Base-by-base conservation (phyloP, 2,113 vertebrate species). In the Mirza zaza region DNA sequence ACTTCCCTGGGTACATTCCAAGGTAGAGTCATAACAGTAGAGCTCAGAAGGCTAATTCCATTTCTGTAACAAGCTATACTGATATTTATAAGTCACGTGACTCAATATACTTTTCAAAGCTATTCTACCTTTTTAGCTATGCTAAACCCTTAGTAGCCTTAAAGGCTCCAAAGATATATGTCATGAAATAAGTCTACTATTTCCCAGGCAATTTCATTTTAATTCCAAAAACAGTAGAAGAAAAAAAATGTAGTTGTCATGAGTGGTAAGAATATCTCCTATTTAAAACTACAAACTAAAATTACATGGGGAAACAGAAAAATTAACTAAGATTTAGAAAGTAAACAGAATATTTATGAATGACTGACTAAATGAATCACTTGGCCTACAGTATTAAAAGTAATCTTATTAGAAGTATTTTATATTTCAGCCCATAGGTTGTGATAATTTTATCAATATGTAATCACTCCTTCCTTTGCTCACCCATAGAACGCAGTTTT, bases 171-270 rank as follows among this genome's bases (percentile, higher is more conserved):
- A 32, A 65, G 36, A 82, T 9, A n/a, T 0, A 88, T 25, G 12
- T 86, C 50, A 36, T 34, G 15, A 68, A 61, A 8, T 14, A 88
- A 85, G 32, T 25, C 23, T 70, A 81, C 5, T 48, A 70, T 45
- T 70, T 87, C 50, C 88, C 29, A 87, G 6, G 70, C 23, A 87
- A 92, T 61, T 93, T 93, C 61, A 84, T 73, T 91, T 87, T 84
- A 92, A 80, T 80, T 85, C 39, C 55, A 87, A 89, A 84, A 84
- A 12, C 9, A 65, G 32, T 5, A 75, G 27, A 36, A 92, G 14
- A 55, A 39, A 55, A 57, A 57, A 80, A 92, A 83, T 85, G 68
- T 5, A 18, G 67, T 14, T 73, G 13, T 81, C 52, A 17, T 55
- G 21, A 45, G 3, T 79, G 12, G 55, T 77, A 85, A 87, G 39